Evolutionary conservation across 2,797 vertebrate species (phyloP), one percentile per base, ranked within the genome.

Genomic region (Gallirallus australis): DNA sequence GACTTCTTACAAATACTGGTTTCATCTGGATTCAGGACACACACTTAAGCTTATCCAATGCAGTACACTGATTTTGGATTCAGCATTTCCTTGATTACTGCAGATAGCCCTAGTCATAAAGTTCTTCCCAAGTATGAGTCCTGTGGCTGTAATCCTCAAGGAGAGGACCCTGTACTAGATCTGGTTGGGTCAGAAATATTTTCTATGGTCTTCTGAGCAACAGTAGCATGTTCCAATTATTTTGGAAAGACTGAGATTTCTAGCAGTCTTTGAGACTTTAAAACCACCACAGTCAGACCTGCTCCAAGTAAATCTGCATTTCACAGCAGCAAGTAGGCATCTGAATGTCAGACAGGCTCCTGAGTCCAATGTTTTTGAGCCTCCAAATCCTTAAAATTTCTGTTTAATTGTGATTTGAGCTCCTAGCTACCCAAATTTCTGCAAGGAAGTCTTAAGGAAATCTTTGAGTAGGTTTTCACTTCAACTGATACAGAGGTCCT

Each of bases 91-190:
- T 48, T 72, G 10, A 40, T n/a, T 54, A 68, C 16, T 45, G 25
- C 33, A 85, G 48, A 54, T 1, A 82, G 42, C 16, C 3, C 10
- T 19, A 48, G 31, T 10, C 21, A 79, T 63, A 42, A 88, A 75
- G 35, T 35, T 17, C 9, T 39, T 50, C 35, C 6, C 21, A 24
- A 35, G 21, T 13, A 53, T 0, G 0, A 9, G n/a, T 21, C 33
- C 17, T 15, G 6, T 25, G 13, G 8, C 20, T 76, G 19, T 30
- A 39, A 54, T 25, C 15, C n/a, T 84, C 33, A 68, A 12, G 72
- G 17, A 78, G 12, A 82, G n/a, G 25, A 72, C 6, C 2, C 12
- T 66, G 48, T 27, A n/a, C 16, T 30, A 12, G 11, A 75, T 42
- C 19, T 69, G 40, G 6, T 25, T 72, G 12, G 19, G 23, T 68